These are phyloP conservation scores for Brachionus paranguensis DNA, from an alignment of 1,140 invertebrate genomes.

Conservation along the genomic window DNA sequence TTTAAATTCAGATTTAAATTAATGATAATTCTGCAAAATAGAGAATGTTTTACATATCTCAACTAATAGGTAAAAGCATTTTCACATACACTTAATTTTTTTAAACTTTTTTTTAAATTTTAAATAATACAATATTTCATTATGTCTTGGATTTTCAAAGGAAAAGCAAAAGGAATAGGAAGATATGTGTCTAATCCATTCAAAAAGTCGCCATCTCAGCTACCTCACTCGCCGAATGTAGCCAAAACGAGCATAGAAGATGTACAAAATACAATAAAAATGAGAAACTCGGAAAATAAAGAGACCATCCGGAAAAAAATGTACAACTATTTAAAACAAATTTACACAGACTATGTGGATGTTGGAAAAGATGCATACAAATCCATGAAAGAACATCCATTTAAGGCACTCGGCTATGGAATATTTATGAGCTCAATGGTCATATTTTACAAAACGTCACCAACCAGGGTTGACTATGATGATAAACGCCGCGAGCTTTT, in stretches of 20 bases:
- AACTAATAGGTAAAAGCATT: background rate
- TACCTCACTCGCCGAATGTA: background rate
- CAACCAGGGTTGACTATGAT: background rate
- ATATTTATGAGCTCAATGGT: slow-evolving; percentile 9
- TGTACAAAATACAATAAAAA: background rate
- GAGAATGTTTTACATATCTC: background rate
- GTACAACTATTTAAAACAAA: slow-evolving; percentile 30
- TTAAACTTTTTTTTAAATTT: background rate
- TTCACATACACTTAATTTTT: background rate
- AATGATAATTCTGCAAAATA: background rate
- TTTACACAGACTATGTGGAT: slow-evolving; percentile 14
- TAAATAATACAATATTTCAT: background rate
- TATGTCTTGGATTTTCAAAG: slow-evolving; percentile 34
- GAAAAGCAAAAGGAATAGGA: slow-evolving; percentile 23
- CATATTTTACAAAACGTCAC: slow-evolving; percentile 18
- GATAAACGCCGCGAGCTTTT: background rate
- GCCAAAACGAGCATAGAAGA: background rate
- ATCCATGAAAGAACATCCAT: background rate
- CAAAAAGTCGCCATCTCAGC: background rate
- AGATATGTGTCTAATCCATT: slow-evolving; percentile 26
- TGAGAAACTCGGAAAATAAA: slow-evolving; percentile 8
- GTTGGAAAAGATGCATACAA: slow-evolving; percentile 25
- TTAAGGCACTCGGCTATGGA: slow-evolving; percentile 18
- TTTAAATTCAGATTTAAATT: background rate
- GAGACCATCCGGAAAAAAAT: background rate